phyloP scores from a whole-genome alignment of 2,113 vertebrate genomes.

The Oryzias melastigma region DNA sequence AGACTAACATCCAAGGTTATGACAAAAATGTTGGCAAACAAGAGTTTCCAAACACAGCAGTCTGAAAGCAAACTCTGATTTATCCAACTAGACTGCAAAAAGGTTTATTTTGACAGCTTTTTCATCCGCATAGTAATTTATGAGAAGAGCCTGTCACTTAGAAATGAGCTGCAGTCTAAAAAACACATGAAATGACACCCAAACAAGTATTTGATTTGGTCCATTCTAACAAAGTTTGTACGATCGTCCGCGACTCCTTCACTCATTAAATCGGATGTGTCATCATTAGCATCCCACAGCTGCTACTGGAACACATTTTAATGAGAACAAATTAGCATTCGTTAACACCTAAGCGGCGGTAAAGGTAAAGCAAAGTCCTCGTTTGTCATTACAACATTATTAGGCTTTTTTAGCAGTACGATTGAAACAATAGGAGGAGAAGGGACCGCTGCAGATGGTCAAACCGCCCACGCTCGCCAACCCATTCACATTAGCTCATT shows the following conservation, averaged over 20 bases:
- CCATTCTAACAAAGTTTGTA: slow-evolving; percentile 22
- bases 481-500: no score
- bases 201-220: slow-evolving; percentile 12
- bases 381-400: slow-evolving; percentile 57
- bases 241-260: slow-evolving; percentile 29
- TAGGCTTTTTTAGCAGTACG: slow-evolving; percentile 24
- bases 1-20: background rate
- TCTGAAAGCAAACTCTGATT: no score
- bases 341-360: slow-evolving; percentile 57
- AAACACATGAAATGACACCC: background rate
- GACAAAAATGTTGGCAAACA: no score
- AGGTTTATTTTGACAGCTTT: no score
- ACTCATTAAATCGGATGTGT: slow-evolving; percentile 59
- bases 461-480: no score
- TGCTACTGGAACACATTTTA: slow-evolving; percentile 60
- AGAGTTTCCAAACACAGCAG: no score
- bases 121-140: no score
- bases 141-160: no score
- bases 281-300: slow-evolving; percentile 57
- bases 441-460: no score
- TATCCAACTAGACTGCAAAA: no score
- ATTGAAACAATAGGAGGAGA: background rate
- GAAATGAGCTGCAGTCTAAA: background rate
- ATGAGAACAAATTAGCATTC: slow-evolving; percentile 65
- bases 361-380: slow-evolving; percentile 47